Evolutionary conservation across 2,888 invertebrate species (phyloP), one percentile per base, ranked within the genome.

Genomic region (Choristoneura rosaceana): DNA sequence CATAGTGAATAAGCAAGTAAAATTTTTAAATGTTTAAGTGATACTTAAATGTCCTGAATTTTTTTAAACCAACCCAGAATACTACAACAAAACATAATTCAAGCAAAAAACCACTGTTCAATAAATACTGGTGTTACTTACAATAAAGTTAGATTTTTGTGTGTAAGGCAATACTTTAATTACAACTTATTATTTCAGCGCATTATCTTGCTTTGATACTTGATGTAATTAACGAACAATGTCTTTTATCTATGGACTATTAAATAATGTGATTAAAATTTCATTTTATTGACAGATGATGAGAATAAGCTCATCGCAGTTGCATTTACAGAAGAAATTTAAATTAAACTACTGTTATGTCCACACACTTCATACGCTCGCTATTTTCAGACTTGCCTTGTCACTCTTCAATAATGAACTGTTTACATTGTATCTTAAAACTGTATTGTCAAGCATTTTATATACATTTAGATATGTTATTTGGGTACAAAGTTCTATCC

Each of bases 401-500:
- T 69, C 69, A 64, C 64, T 69, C 47, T 69, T 69, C 67, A 68
- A 63, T 73, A 80, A 83, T 77, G 82, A 77, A 79, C 76, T 79
- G 81, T 83, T 83, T 79, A 83, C 82, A 80, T 82, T 84, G 83
- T 88, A 89, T 86, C 85, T 90, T 90, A 90, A 87, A 86, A 84
- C 87, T 79, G 93, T 93, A 93, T 93, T 93, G 93, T 94, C 93
- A 94, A 93, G 93, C 93, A 85, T 91, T 91, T 88, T 90, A 92
- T 92, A 75, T 92, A 93, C 91, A 91, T 83, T 87, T 87, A 92
- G 93, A 93, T 93, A 93, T 94, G 93, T 94, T 87, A 89, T 87
- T 90, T 91, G 87, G 89, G 90, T 90, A 89, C 82, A 85, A 80
- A 82, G 82, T 83, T 80, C 81, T 84, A 86, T 64, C 67, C n/a